Conservation (phyloP, 2,888 invertebrate species). For the Branchipolynoe longqiensis region DNA sequence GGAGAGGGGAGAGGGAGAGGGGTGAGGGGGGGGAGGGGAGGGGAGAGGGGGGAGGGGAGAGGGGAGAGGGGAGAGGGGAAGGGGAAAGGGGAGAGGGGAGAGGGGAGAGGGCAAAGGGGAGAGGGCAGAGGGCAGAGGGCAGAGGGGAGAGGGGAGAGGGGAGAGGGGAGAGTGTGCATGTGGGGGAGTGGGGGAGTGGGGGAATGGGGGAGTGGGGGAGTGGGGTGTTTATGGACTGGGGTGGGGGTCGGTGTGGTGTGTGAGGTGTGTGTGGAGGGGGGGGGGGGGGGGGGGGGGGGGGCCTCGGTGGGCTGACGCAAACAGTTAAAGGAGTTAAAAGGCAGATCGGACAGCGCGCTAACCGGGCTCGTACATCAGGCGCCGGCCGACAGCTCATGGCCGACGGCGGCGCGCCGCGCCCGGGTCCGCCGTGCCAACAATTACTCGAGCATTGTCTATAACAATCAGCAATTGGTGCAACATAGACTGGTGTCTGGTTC, state of each 20-base stretch:
- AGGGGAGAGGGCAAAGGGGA: not conserved
- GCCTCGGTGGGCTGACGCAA: conserved; percentile 3
- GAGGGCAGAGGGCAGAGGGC: not conserved
- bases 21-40: not conserved
- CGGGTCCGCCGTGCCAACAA: not conserved
- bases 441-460: too few species aligned
- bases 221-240: not conserved
- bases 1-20: not conserved
- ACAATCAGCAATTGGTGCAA: too few species aligned
- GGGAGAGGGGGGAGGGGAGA: conserved; percentile 5
- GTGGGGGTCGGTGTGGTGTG: not conserved
- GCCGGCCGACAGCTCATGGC: conserved; percentile 10
- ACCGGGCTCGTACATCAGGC: conserved; percentile 7
- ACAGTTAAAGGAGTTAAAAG: conserved; percentile 49
- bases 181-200: not conserved
- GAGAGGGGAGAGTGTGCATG: not conserved
- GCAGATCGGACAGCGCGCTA: conserved; percentile 41
- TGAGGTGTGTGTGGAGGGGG: not conserved
- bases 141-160: not conserved
- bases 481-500: too few species aligned
- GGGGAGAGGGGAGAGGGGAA: not conserved
- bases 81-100: not conserved
- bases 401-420: too few species aligned
- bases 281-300: not conserved
- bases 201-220: not conserved